Evolutionary conservation across 2,113 vertebrate genomes (phyloP).

Genomic region (Gnathonemus longibarbis): DNA sequence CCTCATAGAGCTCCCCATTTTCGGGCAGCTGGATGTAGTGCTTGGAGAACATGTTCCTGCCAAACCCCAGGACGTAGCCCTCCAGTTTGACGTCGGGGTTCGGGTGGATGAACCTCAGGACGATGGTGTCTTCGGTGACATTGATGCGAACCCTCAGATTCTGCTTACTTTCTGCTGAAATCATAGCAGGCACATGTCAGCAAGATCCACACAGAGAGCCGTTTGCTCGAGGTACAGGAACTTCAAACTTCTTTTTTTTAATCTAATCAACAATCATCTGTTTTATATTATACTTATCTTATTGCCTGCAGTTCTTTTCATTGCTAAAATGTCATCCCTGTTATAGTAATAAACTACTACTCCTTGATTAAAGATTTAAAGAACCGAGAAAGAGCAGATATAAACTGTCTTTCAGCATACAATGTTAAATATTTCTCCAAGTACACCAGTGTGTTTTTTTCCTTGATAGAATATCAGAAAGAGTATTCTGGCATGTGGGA

Average conservation of each 20-base stretch:
- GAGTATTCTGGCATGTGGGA: background rate
- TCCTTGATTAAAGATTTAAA: background rate
- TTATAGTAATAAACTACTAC: background rate
- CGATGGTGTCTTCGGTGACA: constrained; percentile 77
- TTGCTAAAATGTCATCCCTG: background rate
- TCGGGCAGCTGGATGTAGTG: constrained; percentile 83
- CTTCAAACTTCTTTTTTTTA: background rate
- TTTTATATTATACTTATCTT: background rate
- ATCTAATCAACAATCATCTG: background rate
- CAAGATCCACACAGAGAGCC: background rate
- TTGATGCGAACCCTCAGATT: constrained; percentile 85
- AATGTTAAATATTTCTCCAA: background rate
- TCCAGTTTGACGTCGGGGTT: constrained; percentile 72
- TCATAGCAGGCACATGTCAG: background rate
- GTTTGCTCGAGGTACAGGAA: background rate
- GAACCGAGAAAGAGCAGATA: background rate
- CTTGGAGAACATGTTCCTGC: constrained; percentile 75
- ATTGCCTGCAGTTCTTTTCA: background rate
- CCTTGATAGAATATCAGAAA: background rate
- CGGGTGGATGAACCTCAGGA: constrained; percentile 77
- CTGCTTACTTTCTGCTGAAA: constrained; percentile 68
- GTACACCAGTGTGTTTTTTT: background rate
- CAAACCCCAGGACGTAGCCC: constrained; percentile 87
- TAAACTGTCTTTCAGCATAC: background rate
- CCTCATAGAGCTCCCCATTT: constrained; percentile 67